Conservation (phyloP, 2,888 invertebrate genomes). For the Mimumesa dahlbomi region DNA sequence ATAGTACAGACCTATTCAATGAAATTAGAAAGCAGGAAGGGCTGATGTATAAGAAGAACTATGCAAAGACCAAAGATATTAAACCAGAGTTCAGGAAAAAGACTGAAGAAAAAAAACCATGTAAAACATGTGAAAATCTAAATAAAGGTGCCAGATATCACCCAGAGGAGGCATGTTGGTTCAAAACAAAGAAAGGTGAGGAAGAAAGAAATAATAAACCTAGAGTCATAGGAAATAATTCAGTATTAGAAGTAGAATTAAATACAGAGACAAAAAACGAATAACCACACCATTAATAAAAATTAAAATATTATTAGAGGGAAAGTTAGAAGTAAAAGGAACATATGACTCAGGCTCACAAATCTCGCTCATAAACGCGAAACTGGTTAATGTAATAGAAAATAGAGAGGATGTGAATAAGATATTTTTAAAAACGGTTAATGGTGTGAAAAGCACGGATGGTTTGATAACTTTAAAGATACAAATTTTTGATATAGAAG, state of each 20-base stretch:
- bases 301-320: conserved; percentile 46
- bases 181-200: not conserved
- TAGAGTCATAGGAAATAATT: conserved; percentile 41
- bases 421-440: conserved; percentile 54
- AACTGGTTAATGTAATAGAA: conserved; percentile 43
- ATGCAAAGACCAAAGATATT: too few species aligned
- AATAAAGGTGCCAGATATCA: conserved; percentile 6
- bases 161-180: conserved; percentile 4
- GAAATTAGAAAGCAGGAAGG: conserved; percentile 50
- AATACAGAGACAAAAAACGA: conserved; percentile 23
- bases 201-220: not conserved
- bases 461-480: conserved; percentile 52
- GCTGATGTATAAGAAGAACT: conserved; percentile 7
- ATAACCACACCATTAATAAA: conserved; percentile 60
- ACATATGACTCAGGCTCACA: conserved; percentile 57
- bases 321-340: conserved; percentile 38
- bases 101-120: conserved; percentile 18
- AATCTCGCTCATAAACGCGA: conserved; percentile 59
- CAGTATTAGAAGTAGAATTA: conserved; percentile 1
- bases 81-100: conserved; percentile 1
- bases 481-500: conserved; percentile 59
- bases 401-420: conserved; percentile 37
- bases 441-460: conserved; percentile 57
- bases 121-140: conserved; percentile 15
- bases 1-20: not conserved